Evolutionary conservation across 2,113 vertebrate species (phyloP), one percentile per base, ranked within the genome.

Genomic region (Sminthopsis crassicaudata): DNA sequence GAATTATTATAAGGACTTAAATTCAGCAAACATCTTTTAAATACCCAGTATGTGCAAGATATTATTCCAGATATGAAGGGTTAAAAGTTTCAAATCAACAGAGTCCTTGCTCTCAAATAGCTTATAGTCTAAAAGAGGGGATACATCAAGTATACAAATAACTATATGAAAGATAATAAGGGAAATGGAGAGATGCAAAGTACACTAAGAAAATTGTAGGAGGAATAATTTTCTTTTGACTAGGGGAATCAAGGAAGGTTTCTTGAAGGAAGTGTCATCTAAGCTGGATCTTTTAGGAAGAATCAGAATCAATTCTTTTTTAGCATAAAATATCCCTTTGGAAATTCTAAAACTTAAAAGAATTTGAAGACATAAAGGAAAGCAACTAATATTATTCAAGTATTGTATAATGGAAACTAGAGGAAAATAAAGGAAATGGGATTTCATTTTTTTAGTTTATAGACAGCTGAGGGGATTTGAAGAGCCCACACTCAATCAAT

Each of bases 371-470:
- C 23, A 51, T 92, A 12, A 92, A 92, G 94, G 67, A 94, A 46
- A 84, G 1, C 16, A 57, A 16, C 90, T 14, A 11, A 93, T 23
- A 91, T 67, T 91, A 91, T 95, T 54, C 22, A 84, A 94, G 42
- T 90, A 26, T 90, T 94, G 7, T 9, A 91, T 97, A 96, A 94
- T 94, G 92, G 96, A 42, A 93, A 92, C 9, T n/a, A 94, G 84
- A 23, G 24, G 36, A 4, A 93, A 94, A 92, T 54, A 95, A 97
- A 97, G 57, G 36, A 95, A 91, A 88, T 51, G 6, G 16, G 3
- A 94, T 95, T 76, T 60, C 55, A 57, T 55, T 27, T 57, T 55
- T 6, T 91, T 95, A 96, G 89, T 93, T 92, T 96, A 5, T 27
- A 92, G 46, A 92, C 90, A 53, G 9, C 93, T 91, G 90, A 91